Percentiles rank a stretch among this genome's conserved stretches.
phyloP scores from a whole-genome alignment of 2,797 vertebrate genomes.

The Glossophaga mutica region DNA sequence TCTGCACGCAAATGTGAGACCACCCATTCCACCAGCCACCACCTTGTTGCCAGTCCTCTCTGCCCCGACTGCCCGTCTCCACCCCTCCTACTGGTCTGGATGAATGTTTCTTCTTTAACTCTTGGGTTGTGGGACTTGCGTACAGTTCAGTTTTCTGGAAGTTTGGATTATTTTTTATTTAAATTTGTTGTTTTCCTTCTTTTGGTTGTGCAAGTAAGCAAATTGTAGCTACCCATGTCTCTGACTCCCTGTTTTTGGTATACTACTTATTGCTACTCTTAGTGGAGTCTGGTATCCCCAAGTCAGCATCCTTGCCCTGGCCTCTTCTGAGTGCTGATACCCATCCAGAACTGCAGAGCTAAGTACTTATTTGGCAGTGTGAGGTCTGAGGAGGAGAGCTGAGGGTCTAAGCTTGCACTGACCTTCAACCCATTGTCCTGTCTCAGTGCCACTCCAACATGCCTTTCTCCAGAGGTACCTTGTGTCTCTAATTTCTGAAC shows the following conservation, averaged over 20 bases:
- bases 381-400: neutral
- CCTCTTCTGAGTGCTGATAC: neutral
- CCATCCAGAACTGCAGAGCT: neutral
- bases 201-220: no score
- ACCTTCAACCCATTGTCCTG: neutral
- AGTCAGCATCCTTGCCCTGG: neutral
- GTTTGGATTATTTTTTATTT: no score
- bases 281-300: neutral
- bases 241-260: neutral
- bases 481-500: neutral
- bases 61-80: no score
- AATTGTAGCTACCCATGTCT: no score
- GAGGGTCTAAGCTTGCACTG: neutral
- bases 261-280: neutral
- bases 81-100: no score
- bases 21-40: no score
- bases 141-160: no score
- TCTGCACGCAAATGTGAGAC: no score
- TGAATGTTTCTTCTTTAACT: no score
- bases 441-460: fast-evolving
- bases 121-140: no score
- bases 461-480: neutral
- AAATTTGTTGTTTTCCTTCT: no score
- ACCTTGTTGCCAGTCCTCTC: no score
- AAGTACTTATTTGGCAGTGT: neutral